These are phyloP conservation scores for Pipra filicauda DNA, from an alignment of 2,113 vertebrate species.

Conservation along the genomic window DNA sequence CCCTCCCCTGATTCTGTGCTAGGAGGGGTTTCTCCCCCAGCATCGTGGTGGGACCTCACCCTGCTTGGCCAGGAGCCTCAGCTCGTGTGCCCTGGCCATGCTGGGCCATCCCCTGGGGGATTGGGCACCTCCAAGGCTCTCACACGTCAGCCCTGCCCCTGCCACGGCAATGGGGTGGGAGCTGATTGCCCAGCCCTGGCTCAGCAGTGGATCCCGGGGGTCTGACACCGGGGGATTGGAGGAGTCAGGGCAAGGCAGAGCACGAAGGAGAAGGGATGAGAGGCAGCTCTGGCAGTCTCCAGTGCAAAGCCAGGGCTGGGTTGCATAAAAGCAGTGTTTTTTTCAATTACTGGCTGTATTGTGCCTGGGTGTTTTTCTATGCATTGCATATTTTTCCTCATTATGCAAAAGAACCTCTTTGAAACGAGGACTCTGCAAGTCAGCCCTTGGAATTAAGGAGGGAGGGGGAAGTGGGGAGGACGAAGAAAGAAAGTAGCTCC, in stretches of 20 bases:
- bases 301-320: not conserved
- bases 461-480: not conserved
- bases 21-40: not conserved
- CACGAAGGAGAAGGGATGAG: not conserved
- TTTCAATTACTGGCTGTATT: not conserved
- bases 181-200: not conserved
- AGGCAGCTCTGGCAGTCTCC: not conserved
- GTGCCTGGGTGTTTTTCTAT: not conserved
- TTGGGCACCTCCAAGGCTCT: not conserved
- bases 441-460: not conserved
- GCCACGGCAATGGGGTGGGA: not conserved
- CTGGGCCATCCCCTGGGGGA: not conserved
- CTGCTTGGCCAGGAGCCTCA: not conserved
- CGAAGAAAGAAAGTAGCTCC: not conserved
- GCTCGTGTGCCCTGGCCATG: accelerated
- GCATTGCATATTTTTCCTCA: not conserved
- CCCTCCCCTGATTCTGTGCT: not conserved
- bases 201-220: not conserved
- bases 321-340: not conserved
- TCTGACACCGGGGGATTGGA: not conserved
- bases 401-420: not conserved
- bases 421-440: not conserved
- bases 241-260: not conserved
- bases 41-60: accelerated
- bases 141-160: not conserved